Conservation (phyloP, 2,113 vertebrate species). For the Alouatta palliata region DNA sequence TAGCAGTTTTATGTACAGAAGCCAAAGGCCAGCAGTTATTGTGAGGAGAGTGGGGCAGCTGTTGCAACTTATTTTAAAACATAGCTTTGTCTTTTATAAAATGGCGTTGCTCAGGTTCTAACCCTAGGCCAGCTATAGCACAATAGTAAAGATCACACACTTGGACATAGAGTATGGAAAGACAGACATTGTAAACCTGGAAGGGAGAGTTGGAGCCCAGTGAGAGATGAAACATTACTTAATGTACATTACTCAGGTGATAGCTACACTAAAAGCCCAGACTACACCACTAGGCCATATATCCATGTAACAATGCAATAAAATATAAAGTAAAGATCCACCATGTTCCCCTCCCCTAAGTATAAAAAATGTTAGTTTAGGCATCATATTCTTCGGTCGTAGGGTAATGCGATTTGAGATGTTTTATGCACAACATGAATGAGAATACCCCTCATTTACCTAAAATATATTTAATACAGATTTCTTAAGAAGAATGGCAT, state of each 20-base stretch:
- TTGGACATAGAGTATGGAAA: background rate
- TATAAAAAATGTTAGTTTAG: background rate
- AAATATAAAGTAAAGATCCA: background rate
- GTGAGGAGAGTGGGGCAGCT: too few species aligned
- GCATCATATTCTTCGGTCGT: constrained; percentile 21
- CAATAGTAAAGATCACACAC: background rate
- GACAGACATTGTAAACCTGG: background rate
- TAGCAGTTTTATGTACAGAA: too few species aligned
- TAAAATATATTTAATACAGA: background rate
- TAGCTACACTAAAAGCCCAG: background rate
- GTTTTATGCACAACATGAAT: background rate
- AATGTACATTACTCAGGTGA: background rate
- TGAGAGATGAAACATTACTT: background rate
- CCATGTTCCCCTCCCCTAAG: background rate
- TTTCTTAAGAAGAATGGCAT: background rate
- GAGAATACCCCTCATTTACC: background rate
- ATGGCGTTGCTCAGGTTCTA: too few species aligned
- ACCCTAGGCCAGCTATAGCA: too few species aligned
- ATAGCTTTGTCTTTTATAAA: too few species aligned
- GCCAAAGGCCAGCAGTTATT: too few species aligned
- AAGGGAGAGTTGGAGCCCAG: background rate
- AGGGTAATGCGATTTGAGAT: constrained; percentile 16
- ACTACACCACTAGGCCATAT: background rate
- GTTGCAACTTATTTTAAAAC: too few species aligned
- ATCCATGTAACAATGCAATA: background rate